A percentile compares a stretch with the other conserved stretches of the same genome.
These are phyloP conservation scores for Cephalopholis sonnerati DNA, from an alignment of 2,113 vertebrate species.

Conservation along the genomic window DNA sequence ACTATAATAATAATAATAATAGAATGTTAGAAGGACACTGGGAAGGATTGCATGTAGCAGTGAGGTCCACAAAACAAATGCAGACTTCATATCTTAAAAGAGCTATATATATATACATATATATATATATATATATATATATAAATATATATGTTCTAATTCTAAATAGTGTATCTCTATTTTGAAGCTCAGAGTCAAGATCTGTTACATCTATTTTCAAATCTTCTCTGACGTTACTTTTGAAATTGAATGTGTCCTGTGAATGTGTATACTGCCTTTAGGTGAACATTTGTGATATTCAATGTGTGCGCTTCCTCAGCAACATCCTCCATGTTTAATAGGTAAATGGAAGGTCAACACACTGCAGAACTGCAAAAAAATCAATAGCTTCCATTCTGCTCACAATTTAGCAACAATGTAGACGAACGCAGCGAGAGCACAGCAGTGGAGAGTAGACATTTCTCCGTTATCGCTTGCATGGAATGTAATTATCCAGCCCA, in stretches of 20 bases:
- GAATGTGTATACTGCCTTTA: not conserved
- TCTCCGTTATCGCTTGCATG: constrained; percentile 79
- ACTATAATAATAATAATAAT: not conserved
- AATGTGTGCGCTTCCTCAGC: constrained; percentile 13
- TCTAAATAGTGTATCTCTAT: not conserved
- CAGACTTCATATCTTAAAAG: not conserved
- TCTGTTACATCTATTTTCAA: constrained; percentile 4
- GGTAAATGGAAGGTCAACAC: constrained; percentile 56
- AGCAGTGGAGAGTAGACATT: constrained; percentile 75
- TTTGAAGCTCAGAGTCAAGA: not conserved
- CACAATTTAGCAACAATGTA: constrained; percentile 76
- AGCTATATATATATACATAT: no score
- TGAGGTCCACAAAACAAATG: not conserved
- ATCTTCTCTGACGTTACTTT: not conserved
- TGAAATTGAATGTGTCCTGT: not conserved
- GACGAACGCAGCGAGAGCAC: constrained; percentile 52
- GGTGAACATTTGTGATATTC: not conserved
- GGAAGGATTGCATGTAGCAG: not conserved
- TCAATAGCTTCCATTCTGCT: constrained; percentile 65
- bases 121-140: no score
- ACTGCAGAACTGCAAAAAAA: constrained; percentile 51
- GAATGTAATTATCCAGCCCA: constrained; percentile 82
- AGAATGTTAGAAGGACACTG: not conserved
- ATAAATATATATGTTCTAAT: no score
- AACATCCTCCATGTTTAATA: constrained; percentile 40